phyloP scores from a whole-genome alignment of 2,113 vertebrate species.

The Lutjanus erythropterus region DNA sequence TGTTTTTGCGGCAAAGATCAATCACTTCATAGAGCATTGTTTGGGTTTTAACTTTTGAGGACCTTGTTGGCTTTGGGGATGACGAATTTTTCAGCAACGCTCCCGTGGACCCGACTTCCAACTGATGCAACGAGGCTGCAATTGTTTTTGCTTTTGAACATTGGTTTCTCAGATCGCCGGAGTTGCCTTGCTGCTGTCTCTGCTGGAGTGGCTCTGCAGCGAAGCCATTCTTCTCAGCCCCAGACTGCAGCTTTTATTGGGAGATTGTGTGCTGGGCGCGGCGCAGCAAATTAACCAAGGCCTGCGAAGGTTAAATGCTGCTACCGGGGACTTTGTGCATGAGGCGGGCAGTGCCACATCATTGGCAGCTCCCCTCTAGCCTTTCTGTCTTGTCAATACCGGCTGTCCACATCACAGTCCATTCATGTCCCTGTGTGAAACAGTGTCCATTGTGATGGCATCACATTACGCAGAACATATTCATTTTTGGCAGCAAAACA shows the following conservation, averaged over 20 bases:
- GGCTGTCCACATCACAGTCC: constrained; percentile 49
- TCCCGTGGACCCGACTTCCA: constrained; percentile 65
- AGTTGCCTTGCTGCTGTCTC: constrained; percentile 43
- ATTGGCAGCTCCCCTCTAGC: constrained; percentile 19
- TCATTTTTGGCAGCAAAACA: constrained; percentile 31
- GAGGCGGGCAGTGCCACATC: constrained; percentile 42
- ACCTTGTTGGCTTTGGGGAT: constrained; percentile 78
- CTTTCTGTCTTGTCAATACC: constrained; percentile 40
- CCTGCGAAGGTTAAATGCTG: constrained; percentile 71
- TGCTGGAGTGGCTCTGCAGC: constrained; percentile 44
- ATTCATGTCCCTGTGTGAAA: constrained; percentile 41
- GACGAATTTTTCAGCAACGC: constrained; percentile 79
- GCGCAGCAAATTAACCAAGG: constrained; percentile 62
- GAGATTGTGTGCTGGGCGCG: constrained; percentile 47
- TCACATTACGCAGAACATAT: constrained; percentile 32
- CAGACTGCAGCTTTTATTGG: constrained; percentile 47
- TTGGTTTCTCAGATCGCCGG: constrained; percentile 67
- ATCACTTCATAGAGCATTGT: constrained; percentile 75
- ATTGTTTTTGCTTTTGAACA: constrained; percentile 78
- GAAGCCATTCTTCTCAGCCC: constrained; percentile 45
- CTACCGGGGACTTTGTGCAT: constrained; percentile 48
- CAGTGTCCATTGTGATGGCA: constrained; percentile 26
- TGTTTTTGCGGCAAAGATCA: constrained; percentile 72
- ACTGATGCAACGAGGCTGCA: constrained; percentile 81
- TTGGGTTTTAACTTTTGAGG: constrained; percentile 79